Evolutionary conservation across 2,888 invertebrate species (phyloP), one percentile per base, ranked within the genome.

Genomic region (Dolomedes plantarius): DNA sequence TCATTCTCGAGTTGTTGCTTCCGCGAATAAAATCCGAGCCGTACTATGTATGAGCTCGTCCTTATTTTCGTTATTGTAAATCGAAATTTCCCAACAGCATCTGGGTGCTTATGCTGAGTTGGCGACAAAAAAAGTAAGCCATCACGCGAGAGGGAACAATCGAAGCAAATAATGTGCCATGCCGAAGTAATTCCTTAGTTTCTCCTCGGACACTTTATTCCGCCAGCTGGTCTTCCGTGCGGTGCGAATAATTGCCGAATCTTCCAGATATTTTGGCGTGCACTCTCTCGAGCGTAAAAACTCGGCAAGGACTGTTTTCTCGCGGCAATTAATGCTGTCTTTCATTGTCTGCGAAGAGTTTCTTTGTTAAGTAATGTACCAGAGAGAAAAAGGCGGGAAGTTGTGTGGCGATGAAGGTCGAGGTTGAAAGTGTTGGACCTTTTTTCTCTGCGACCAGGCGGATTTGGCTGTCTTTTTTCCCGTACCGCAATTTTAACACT

Each of bases 191-290:
- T 56, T 23, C 23, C 23, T 56, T 56, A 56, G 56, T 56, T 56
- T 56, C 56, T 56, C 23, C 56, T 56, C 23, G 23, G 56, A 19
- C 23, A 56, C 56, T 56, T 56, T 16, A 56, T 56, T 56, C 56
- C 56, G 56, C 56, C 56, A 56, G 56, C 56, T 23, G 56, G 23
- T 46, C 56, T 56, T 56, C 11, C 56, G 56, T 56, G 56, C 23
- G 19, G 56, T 23, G 23, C 56, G 56, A 56, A 56, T 56, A 56
- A 56, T 56, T 19, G 56, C 16, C 23, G 56, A 73, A 75, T 65
- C 41, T 56, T 77, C 62, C 23, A 65, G 71, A 71, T 81, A 74
- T 81, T 81, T 74, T 67, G 73, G 39, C 81, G 74, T 81, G 81
- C 74, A 31, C 11, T n/a, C 39, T 46, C 29, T 81, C 68, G 68